Conservation (phyloP, 2,797 vertebrate species). For the Molossus alvarezi region DNA sequence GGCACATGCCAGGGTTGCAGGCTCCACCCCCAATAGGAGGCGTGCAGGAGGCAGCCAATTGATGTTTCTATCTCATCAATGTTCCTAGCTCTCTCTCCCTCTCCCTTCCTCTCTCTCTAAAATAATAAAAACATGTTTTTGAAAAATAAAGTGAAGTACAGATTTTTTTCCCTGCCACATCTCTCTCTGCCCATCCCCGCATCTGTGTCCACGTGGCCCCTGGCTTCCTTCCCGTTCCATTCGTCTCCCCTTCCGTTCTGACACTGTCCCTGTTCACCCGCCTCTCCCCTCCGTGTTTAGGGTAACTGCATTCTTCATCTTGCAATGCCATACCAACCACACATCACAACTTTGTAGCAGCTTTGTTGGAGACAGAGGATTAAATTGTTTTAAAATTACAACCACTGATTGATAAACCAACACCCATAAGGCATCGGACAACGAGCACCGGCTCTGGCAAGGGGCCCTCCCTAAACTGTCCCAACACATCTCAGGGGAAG, state of each 20-base stretch:
- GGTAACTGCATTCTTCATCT: background rate
- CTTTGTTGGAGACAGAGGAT: background rate
- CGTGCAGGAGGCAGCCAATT: background rate
- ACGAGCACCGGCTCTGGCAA: background rate
- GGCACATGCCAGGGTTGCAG: background rate
- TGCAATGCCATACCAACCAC: background rate
- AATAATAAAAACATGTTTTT: too few species aligned
- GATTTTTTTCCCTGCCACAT: background rate
- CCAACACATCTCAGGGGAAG: background rate
- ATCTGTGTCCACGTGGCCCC: too few species aligned
- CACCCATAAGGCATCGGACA: fast-evolving
- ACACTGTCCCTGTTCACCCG: background rate
- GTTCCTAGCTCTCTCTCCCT: too few species aligned
- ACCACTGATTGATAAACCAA: background rate
- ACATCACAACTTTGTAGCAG: background rate
- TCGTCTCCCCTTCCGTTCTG: background rate
- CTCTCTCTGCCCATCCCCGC: background rate
- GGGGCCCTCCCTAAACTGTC: background rate
- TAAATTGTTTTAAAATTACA: conserved; percentile 6
- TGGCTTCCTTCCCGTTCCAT: background rate
- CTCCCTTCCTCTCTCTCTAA: too few species aligned
- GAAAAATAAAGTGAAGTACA: background rate
- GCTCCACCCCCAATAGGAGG: background rate
- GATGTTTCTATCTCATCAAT: too few species aligned
- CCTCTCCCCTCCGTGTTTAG: background rate